Conservation (phyloP, 2,113 vertebrate genomes). For the Elachura formosa region DNA sequence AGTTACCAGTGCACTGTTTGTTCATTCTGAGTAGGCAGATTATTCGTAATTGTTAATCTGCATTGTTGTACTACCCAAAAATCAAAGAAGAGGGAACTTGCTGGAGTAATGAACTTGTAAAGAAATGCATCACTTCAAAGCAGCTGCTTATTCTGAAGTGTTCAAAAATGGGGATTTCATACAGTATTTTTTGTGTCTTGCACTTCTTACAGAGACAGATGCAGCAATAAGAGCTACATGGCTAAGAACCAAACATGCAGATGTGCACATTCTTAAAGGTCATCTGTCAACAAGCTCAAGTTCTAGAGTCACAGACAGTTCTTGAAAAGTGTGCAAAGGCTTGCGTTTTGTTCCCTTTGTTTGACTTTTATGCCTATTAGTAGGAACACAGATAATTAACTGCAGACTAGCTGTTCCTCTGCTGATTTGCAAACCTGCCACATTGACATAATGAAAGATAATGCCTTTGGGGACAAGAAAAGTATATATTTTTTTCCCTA, state of each 20-base stretch:
- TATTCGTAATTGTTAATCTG: conserved; percentile 29
- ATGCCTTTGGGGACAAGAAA: neutral
- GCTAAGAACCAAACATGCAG: neutral
- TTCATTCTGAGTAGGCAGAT: neutral
- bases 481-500: neutral
- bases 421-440: neutral
- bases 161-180: neutral
- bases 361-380: neutral
- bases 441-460: neutral
- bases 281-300: neutral
- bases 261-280: neutral
- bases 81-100: neutral
- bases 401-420: neutral
- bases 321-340: neutral
- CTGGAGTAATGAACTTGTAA: neutral
- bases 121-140: neutral
- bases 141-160: neutral
- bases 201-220: neutral
- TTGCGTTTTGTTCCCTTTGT: neutral
- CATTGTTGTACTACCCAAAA: neutral
- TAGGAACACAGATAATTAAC: conserved; percentile 15
- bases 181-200: neutral
- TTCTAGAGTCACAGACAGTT: neutral
- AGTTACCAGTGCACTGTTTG: neutral
- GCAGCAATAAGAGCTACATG: neutral